Conservation (phyloP, 2,888 invertebrate genomes). For the Hyposoter didymator region DNA sequence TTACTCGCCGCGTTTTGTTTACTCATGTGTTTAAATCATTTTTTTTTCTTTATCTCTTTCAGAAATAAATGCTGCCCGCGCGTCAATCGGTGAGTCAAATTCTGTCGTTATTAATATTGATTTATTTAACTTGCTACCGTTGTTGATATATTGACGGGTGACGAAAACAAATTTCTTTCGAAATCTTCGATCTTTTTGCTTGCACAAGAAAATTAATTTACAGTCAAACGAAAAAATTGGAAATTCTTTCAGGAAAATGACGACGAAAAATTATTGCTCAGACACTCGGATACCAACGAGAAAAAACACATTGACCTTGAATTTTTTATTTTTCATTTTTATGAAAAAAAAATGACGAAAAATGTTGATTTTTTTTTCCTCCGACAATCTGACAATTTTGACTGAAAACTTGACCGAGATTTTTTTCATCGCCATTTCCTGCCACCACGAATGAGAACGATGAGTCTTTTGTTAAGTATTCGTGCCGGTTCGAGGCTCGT, state of each 20-base stretch:
- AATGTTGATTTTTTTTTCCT: too few relatives aligned
- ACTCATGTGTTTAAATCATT: neutral
- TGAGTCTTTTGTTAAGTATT: neutral
- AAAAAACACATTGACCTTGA: too few relatives aligned
- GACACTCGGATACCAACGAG: neutral
- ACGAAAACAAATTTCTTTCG: neutral
- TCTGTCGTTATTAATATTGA: neutral
- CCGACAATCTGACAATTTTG: too few relatives aligned
- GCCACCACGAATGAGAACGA: neutral
- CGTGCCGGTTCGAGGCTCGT: slow-evolving; percentile 17
- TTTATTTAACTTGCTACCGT: neutral
- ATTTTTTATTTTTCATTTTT: too few relatives aligned
- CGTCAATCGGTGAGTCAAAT: slow-evolving; percentile 3
- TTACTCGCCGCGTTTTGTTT: neutral
- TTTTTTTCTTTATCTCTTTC: slow-evolving; percentile 8
- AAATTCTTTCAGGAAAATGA: neutral
- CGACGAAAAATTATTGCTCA: neutral
- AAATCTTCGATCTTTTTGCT: neutral
- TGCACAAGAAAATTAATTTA: neutral
- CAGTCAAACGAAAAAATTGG: neutral
- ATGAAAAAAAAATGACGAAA: neutral
- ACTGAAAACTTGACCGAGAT: too few relatives aligned
- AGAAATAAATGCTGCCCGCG: neutral
- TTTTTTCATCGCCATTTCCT: neutral
- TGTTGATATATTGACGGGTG: neutral